Evolutionary conservation across 2,888 invertebrate species (phyloP), one percentile per base, ranked within the genome.

Genomic region (Caprella mutica): DNA sequence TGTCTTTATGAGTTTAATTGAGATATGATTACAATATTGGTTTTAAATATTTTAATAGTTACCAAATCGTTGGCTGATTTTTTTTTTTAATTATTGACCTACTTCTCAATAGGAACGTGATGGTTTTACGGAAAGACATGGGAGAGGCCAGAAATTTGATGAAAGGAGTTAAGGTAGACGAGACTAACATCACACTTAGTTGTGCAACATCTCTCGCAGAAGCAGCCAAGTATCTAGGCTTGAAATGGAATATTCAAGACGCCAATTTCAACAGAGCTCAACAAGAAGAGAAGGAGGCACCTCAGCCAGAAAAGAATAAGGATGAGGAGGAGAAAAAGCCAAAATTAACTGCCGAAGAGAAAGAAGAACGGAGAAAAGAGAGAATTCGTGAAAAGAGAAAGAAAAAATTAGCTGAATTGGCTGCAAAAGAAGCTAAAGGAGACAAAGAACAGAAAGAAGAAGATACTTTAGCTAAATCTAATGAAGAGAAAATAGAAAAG

Each of bases 231-330:
- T 60, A 55, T 42, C 50, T 64, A 14, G 60, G 58, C 14, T 51
- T 60, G 17, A 64, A 64, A 39, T 64, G 64, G 64, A 58, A 60
- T 26, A 58, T 60, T 17, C 54, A 60, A 51, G 60, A 58, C 30
- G 55, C 57, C n/a, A 55, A 64, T n/a, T 54, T 57, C 43, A n/a
- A 40, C 9, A 24, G 59, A 8, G 48, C 29, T 5, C 27, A 24
- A 12, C n/a, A 27, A 19, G 21, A 19, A 6, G 38, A 29, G 21
- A 23, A 53, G 21, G 53, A 58, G 26, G 44, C 35, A 26, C 43
- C 9, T 17, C 24, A 51, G 1, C 23, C 30, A n/a, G 26, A 53
- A 39, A 55, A 59, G n/a, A 50, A 51, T 44, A 58, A 52, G 44
- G 54, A 30, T 8, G 30, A 46, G 17, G 44, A 40, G 2, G 56